Conservation (phyloP, 2,888 invertebrate genomes). For the Myopa testacea region DNA sequence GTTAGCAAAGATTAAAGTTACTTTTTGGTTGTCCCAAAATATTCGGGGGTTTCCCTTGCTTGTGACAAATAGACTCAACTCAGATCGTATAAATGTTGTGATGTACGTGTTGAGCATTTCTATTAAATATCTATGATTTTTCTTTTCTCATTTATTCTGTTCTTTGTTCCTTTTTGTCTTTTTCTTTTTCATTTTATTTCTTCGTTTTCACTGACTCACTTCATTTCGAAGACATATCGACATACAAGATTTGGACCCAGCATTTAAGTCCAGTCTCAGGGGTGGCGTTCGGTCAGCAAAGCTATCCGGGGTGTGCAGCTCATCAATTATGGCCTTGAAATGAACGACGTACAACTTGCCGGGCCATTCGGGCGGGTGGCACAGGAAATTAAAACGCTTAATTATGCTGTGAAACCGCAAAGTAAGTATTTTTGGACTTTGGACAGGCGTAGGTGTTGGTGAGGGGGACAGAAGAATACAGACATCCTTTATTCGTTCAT, state of each 20-base stretch:
- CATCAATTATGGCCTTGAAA: conserved; percentile 26
- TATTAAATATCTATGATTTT: no score
- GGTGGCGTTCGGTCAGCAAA: neutral
- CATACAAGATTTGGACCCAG: neutral
- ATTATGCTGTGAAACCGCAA: neutral
- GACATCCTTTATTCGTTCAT: no score
- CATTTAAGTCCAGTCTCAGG: neutral
- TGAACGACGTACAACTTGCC: neutral
- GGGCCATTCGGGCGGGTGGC: neutral
- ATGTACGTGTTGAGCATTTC: no score
- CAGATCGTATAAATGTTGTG: no score
- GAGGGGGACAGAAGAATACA: neutral
- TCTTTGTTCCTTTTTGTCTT: neutral
- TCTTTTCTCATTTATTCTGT: no score
- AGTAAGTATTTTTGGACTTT: conserved; percentile 1
- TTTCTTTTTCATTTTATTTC: neutral
- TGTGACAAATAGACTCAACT: no score
- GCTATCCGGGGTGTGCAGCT: neutral
- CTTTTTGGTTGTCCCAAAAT: no score
- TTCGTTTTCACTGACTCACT: neutral
- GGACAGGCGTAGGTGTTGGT: no score
- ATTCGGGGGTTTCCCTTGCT: no score
- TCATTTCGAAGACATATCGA: conserved; percentile 2
- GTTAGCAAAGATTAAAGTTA: no score
- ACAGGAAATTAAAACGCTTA: neutral